Evolutionary conservation across 2,888 invertebrate genomes (phyloP).

Genomic region (Zaprionus lineosus): DNA sequence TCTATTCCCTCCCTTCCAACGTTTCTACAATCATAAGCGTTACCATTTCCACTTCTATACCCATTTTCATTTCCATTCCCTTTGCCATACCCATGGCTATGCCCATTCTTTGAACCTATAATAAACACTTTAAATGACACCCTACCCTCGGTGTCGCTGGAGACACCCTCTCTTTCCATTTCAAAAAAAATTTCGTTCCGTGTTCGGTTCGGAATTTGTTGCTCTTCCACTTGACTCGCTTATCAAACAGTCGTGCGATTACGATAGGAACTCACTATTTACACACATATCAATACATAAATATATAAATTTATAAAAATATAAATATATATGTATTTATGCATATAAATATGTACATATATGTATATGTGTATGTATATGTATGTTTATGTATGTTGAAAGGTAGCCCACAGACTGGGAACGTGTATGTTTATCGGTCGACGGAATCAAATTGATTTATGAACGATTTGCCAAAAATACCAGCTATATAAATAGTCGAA

Average conservation of each 20-base stretch:
- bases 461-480: constrained; percentile 63
- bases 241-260: constrained; percentile 44
- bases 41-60: not conserved
- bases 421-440: constrained; percentile 48
- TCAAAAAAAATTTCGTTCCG: constrained; percentile 35
- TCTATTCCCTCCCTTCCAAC: not conserved
- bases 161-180: not conserved
- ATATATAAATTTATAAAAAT: not conserved
- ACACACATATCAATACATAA: not conserved
- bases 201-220: constrained; percentile 30
- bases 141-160: constrained; percentile 5
- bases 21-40: not conserved
- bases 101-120: constrained; percentile 6
- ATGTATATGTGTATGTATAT: not conserved
- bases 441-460: constrained; percentile 76
- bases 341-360: not conserved
- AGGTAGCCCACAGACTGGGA: constrained; percentile 10
- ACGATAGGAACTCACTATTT: constrained; percentile 42
- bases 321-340: not conserved
- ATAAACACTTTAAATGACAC: constrained; percentile 25
- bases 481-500: not conserved
- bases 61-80: not conserved
- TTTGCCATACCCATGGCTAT: no score
- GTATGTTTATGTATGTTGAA: constrained; percentile 10
- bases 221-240: constrained; percentile 54